Evolutionary conservation across 53 echinoderm and acorn worm species (phyloP).

Genomic region (Crossaster papposus): DNA sequence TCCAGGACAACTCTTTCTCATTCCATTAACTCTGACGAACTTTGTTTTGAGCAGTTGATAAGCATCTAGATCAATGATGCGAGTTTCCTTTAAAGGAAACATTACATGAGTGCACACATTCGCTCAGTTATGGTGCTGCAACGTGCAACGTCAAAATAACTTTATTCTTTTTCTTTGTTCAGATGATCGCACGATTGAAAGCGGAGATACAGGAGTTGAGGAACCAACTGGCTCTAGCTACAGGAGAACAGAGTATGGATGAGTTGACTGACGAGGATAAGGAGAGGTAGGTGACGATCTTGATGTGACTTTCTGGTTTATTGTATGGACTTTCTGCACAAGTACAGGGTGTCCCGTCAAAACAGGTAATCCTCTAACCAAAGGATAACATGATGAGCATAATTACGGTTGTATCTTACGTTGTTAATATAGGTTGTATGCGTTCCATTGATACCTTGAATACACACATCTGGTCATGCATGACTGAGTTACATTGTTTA

Average conservation of each 20-base stretch:
- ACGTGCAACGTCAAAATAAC: not conserved
- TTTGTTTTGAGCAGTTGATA: not conserved
- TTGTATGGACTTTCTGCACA: not conserved
- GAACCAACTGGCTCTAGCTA: constrained; percentile 81
- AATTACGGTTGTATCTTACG: too few species aligned
- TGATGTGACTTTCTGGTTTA: not conserved
- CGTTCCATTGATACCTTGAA: too few species aligned
- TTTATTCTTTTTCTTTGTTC: not conserved
- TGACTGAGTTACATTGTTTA: too few species aligned
- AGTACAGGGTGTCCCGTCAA: too few species aligned
- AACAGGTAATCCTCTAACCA: too few species aligned
- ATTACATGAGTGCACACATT: too few species aligned
- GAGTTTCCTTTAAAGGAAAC: too few species aligned
- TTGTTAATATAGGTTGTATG: too few species aligned
- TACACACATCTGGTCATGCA: too few species aligned
- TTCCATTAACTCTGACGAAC: not conserved
- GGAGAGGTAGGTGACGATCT: constrained; percentile 66
- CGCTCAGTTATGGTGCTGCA: too few species aligned
- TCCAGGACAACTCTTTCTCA: not conserved
- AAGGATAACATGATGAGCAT: too few species aligned
- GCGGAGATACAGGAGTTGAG: constrained; percentile 88
- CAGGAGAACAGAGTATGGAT: constrained; percentile 88
- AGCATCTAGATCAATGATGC: too few species aligned
- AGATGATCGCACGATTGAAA: constrained; percentile 95
- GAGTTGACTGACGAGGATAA: constrained; percentile 77